Conservation (phyloP, 2,888 invertebrate species). For the Papilio elwesi region DNA sequence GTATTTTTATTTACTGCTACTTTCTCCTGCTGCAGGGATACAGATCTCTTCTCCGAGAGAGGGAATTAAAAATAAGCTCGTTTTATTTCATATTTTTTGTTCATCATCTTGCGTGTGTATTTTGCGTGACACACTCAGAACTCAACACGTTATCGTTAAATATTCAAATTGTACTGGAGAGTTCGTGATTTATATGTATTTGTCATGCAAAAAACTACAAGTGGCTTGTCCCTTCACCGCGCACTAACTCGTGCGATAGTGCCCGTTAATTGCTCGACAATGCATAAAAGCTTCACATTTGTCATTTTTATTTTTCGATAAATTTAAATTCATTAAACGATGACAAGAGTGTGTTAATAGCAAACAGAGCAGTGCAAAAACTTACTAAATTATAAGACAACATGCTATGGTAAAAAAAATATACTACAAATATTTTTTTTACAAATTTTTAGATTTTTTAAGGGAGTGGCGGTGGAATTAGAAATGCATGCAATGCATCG, state of each 20-base stretch:
- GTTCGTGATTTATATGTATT: constrained; percentile 19
- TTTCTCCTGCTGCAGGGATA: no score
- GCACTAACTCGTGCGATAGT: constrained; percentile 10
- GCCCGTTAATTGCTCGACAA: constrained; percentile 28
- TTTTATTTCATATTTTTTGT: background rate
- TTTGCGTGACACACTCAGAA: background rate
- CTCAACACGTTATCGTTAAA: constrained; percentile 14
- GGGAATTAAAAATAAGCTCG: background rate
- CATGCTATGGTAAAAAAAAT: no score
- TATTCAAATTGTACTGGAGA: constrained; percentile 15
- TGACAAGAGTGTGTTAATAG: constrained; percentile 4
- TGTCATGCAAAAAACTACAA: constrained; percentile 28
- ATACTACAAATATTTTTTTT: no score
- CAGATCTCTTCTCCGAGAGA: no score
- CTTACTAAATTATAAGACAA: no score
- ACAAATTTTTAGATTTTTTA: no score
- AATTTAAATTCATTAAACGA: background rate
- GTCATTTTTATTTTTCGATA: background rate
- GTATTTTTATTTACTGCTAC: no score
- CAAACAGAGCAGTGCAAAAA: background rate
- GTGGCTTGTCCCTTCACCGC: constrained; percentile 15
- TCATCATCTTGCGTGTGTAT: constrained; percentile 1
- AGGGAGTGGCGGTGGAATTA: no score
- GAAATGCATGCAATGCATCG: no score
- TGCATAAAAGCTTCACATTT: background rate